Conservation (phyloP, 2,113 vertebrate genomes). For the Percina caprodes region DNA sequence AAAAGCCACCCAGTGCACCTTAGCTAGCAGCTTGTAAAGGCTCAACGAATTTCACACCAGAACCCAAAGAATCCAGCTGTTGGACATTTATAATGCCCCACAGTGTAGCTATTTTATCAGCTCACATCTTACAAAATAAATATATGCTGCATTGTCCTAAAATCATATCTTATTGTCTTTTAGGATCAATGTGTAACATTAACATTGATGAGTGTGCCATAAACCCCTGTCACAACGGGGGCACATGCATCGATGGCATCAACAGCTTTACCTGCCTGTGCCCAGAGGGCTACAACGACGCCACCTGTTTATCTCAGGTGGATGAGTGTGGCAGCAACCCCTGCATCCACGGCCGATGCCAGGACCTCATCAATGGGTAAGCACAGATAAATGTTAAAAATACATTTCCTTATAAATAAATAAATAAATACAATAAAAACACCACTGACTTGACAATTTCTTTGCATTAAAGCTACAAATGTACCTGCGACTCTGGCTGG, state of each 20-base stretch:
- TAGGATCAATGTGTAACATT: conserved; percentile 93
- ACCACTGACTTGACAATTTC: background rate
- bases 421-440: background rate
- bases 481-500: conserved; percentile 93
- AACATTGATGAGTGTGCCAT: conserved; percentile 92
- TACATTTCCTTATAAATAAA: background rate
- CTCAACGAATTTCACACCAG: conserved; percentile 46
- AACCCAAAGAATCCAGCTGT: conserved; percentile 42
- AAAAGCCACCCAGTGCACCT: conserved; percentile 46
- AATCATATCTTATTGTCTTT: conserved; percentile 19
- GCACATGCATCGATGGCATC: conserved; percentile 90
- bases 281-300: conserved; percentile 91
- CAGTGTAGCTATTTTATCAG: conserved; percentile 30
- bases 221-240: conserved; percentile 93
- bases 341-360: conserved; percentile 92
- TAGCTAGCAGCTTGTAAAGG: conserved; percentile 41
- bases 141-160: background rate
- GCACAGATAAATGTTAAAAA: conserved; percentile 12
- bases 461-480: conserved; percentile 86
- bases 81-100: background rate
- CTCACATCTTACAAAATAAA: background rate
- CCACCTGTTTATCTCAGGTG: conserved; percentile 93
- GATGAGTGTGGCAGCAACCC: conserved; percentile 95
- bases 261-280: conserved; percentile 92
- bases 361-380: conserved; percentile 91